phyloP scores from a whole-genome alignment of 2,888 invertebrate genomes.

The Campoplex capitator region DNA sequence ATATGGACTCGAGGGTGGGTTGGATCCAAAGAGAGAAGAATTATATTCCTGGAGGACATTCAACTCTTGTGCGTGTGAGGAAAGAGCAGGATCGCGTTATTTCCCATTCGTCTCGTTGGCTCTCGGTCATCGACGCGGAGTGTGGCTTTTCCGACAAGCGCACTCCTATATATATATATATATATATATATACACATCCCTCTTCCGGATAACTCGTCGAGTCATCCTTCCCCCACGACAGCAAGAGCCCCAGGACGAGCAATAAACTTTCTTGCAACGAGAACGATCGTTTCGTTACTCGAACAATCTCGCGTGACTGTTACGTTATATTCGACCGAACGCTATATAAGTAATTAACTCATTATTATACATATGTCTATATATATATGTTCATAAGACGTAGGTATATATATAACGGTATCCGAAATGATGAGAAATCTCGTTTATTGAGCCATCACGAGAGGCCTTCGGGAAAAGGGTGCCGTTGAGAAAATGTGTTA shows the following conservation, averaged over 20 bases:
- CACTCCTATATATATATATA: no score
- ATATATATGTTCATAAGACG: constrained; percentile 3
- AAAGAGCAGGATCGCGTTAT: constrained; percentile 31
- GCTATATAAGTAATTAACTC: constrained; percentile 44
- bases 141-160: constrained; percentile 32
- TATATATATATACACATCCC: background rate
- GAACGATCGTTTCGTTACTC: constrained; percentile 41
- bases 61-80: background rate
- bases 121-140: constrained; percentile 54
- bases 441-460: constrained; percentile 53
- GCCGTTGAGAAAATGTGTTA: constrained; percentile 14
- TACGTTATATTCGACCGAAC: constrained; percentile 18
- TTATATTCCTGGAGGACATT: background rate
- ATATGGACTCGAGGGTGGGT: constrained; percentile 6
- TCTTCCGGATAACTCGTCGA: constrained; percentile 43
- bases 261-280: constrained; percentile 57
- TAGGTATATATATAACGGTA: background rate
- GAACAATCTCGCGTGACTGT: constrained; percentile 29
- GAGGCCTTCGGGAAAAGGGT: constrained; percentile 34
- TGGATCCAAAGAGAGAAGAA: background rate
- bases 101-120: constrained; percentile 40
- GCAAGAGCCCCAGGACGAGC: constrained; percentile 37
- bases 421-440: constrained; percentile 56
- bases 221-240: constrained; percentile 30
- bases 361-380: constrained; percentile 28